Evolutionary conservation across 2,113 vertebrate species (phyloP).

Genomic region (Crotalus helleri): DNA sequence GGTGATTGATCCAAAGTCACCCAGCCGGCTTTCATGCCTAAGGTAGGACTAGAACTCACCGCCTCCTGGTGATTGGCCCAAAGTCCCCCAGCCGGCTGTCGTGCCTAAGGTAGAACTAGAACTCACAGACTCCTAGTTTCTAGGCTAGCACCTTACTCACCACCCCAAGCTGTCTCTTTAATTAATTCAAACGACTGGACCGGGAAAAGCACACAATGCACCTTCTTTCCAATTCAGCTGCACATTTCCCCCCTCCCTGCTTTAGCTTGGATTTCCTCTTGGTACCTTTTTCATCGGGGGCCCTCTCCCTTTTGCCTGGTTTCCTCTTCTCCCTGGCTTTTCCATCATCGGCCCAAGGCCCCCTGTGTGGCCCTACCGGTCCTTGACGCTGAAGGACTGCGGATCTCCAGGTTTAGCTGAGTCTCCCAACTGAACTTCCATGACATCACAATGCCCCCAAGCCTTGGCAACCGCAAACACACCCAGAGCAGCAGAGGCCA

Average conservation of each 20-base stretch:
- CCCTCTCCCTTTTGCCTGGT: background rate
- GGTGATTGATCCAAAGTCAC: too few relatives aligned
- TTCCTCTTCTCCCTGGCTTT: background rate
- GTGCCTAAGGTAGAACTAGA: too few relatives aligned
- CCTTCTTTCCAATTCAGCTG: too few relatives aligned
- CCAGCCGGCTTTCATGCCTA: too few relatives aligned
- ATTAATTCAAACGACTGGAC: background rate
- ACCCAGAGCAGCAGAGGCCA: background rate
- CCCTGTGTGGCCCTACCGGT: too few relatives aligned
- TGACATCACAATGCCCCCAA: background rate
- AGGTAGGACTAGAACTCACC: too few relatives aligned
- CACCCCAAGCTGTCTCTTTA: background rate
- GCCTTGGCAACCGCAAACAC: background rate
- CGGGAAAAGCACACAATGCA: background rate
- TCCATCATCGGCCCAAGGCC: background rate
- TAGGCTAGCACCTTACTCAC: background rate
- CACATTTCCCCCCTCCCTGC: too few relatives aligned
- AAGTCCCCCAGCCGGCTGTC: too few relatives aligned
- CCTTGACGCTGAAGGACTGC: background rate
- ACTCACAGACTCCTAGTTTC: too few relatives aligned
- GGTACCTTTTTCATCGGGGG: background rate
- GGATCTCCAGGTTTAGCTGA: too few relatives aligned
- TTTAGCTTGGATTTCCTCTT: background rate
- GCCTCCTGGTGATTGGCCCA: too few relatives aligned
- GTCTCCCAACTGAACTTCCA: background rate